Base-by-base conservation (phyloP, 2,888 invertebrate genomes). In the Pandemis heparana region DNA sequence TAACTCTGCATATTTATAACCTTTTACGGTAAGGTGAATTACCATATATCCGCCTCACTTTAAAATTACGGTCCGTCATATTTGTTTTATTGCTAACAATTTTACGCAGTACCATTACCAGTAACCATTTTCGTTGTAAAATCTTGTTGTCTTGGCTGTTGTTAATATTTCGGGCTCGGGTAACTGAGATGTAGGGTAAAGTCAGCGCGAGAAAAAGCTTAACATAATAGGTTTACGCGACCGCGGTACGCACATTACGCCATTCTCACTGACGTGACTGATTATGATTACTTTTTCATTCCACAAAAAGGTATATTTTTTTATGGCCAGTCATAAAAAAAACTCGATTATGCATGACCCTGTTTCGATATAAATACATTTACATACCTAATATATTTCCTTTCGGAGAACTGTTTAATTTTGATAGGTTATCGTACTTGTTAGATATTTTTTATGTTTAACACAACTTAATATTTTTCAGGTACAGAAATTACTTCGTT, bases 261-360 rank as follows among this genome's bases (percentile, higher is more conserved):
- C 60, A 23, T 62, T 46, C 48, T n/a, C 56, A 16, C 63, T 68
- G 51, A 63, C 68, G 68, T 73, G 46, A 68, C 46, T 72, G 67
- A 68, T 72, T 56, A 67, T 68, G 56, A 63, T 63, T 72, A 72
- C 16, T 68, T 46, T 73, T 68, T 73, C 68, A 73, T 56, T 68
- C 63, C 72, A 63, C 63, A 64, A 68, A 68, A 64, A 63, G 59
- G 63, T 32, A 59, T 64, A 68, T 70, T 70, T 56, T 46, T 51
- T 69, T 69, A 73, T 18, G 16, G 68, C 63, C 48, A 39, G 41
- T 51, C 63, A 64, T 69, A 73, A 73, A 72, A 43, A 65, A 73
- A 48, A 59, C 63, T 69, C 63, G 68, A 73, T 73, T 73, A 73
- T 69, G 68, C 68, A 73, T 41, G 73, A 41, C 68, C 73, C 59